Evolutionary conservation across 2,113 vertebrate genomes (phyloP), one percentile per base, ranked within the genome.

Genomic region (Triplophysa dalaica): DNA sequence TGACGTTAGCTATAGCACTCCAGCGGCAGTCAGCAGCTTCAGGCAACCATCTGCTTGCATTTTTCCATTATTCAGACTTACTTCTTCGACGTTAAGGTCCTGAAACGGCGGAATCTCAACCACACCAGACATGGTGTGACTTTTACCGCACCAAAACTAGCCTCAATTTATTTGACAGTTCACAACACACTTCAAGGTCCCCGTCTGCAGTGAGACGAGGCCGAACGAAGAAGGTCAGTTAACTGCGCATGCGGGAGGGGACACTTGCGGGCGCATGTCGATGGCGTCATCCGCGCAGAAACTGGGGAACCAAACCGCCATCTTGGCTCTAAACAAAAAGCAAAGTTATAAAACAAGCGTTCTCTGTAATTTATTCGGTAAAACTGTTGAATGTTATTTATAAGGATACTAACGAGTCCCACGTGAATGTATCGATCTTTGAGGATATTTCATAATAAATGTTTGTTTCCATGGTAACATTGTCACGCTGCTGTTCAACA

Each of bases 11-110:
- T 19, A 41, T 62, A 38, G 24, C 19, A 45, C 9, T 62, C 13
- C 38, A 13, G 58, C n/a, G 43, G 70, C 70, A 43, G 22, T 4
- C 58, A 13, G 58, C n/a, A 61, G 70, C 70, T 60, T 41, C 4
- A 61, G 54, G 22, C 22, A 24, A 45, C 22, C 41, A 12, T 2
- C 58, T 48, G 54, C 2, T 12, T 33, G 8, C 0, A 24, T 65
- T 24, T 73, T 43, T 7, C 13, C 14, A 6, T 26, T 22, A 10
- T 69, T 54, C 17, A 72, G 19, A 77, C 94, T 94, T 89, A 98
- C 96, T 94, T 99, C 96, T 11, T 89, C 92, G 80, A 97, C 95
- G 1, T 91, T 94, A 66, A 99, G 92, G 74, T 99, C 96, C 87
- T 96, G 89, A 77, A 92, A 13, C 2, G 92, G 58, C 3, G 97